Base-by-base conservation (phyloP, 1,140 invertebrate species). In the Brachionus rotundiformis region DNA sequence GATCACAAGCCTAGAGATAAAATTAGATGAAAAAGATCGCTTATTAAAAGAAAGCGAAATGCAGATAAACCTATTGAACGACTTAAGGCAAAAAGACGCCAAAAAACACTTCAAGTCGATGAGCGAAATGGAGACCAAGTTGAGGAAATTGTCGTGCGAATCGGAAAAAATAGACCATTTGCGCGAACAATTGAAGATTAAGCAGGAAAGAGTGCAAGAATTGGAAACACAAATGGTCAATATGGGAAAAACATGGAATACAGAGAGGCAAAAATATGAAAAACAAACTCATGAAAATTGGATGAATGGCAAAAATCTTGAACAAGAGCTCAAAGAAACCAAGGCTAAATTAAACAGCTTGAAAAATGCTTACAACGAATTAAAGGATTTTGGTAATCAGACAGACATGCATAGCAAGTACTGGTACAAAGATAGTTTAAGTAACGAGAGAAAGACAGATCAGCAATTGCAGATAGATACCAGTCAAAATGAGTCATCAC, bases 281-380 rank as follows among this genome's bases (percentile, higher is more conserved):
- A 77, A 77, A 23, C 75, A 77, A 49, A 23, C 44, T 29, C 75
- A 77, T 7, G 75, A 77, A 77, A 77, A 77, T 23, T 77, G 75
- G 75, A 8, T 77, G 36, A 77, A 77, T 77, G 36, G 39, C 5
- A 49, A 59, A 49, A 77, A 77, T 33, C 10, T 77, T 47, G 75
- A 77, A 1, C 47, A 77, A 77, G 75, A 77, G 13, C 41, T 77
- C 11, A 77, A 77, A 11, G 75, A 77, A 3, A 31, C 75, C 13
- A 44, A 33, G 19, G 0, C 10, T 10, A 41, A 77, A 47, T 49
- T 77, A n/a, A 13, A 10, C 16, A 54, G 6, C 25, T 49, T 77
- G 10, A 77, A n/a, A n/a, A n/a, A n/a, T 71, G 65, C 16, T 36
- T 3, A 16, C 65, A 0, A 33, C 36, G 33, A 71, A 27, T 2